phyloP scores from a whole-genome alignment of 2,113 vertebrate genomes.

The Amphiprion ocellaris region DNA sequence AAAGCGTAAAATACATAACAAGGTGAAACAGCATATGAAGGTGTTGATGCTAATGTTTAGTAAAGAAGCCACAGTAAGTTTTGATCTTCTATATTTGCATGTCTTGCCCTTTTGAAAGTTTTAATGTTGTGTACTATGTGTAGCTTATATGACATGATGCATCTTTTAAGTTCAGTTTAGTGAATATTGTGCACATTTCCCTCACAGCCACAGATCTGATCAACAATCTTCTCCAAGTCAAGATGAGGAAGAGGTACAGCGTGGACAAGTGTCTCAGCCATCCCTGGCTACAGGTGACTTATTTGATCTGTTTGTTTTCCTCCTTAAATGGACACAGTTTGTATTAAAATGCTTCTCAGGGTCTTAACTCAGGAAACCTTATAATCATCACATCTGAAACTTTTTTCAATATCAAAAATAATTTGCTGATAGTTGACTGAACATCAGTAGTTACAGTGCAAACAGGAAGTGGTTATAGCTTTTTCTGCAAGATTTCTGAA shows the following conservation, averaged over 20 bases:
- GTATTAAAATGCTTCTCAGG: background rate
- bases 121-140: background rate
- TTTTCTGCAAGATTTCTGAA: background rate
- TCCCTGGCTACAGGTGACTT: conserved; percentile 95
- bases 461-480: background rate
- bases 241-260: conserved; percentile 99
- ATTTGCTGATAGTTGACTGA: background rate
- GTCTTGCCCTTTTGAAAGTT: background rate
- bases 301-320: background rate
- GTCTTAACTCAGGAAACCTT: background rate
- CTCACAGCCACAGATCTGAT: conserved; percentile 95
- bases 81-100: background rate
- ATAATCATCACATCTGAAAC: background rate
- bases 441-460: background rate
- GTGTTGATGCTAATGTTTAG: background rate
- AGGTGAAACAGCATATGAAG: background rate
- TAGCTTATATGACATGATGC: background rate
- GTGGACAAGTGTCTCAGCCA: conserved; percentile 99
- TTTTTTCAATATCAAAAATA: background rate
- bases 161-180: background rate
- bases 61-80: background rate
- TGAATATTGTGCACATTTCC: conserved; percentile 13
- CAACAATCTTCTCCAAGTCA: conserved; percentile 98
- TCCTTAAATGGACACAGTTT: background rate
- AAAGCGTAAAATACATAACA: conserved; percentile 3